Evolutionary conservation across 2,113 vertebrate genomes (phyloP).

Genomic region (Garra rufa): DNA sequence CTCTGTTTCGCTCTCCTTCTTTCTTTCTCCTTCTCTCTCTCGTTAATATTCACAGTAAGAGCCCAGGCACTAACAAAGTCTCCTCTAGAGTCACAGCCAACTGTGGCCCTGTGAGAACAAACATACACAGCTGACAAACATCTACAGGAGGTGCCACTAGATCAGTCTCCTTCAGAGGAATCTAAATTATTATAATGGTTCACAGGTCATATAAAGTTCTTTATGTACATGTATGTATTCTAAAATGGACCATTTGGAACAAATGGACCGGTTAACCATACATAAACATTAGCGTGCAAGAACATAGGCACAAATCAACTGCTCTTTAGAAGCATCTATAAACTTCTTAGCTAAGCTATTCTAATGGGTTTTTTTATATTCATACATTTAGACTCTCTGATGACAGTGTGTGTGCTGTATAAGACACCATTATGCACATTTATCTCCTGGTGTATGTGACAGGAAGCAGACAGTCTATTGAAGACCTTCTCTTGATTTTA

Average conservation of each 20-base stretch:
- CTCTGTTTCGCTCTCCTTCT: slow-evolving; percentile 27
- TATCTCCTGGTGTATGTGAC: slow-evolving; percentile 66
- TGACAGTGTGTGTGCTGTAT: slow-evolving; percentile 41
- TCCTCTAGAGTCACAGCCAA: slow-evolving; percentile 70
- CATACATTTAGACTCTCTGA: not conserved
- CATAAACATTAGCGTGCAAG: not conserved
- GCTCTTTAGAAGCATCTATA: not conserved
- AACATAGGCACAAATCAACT: not conserved
- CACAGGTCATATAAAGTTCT: not conserved
- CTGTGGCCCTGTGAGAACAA: slow-evolving; percentile 73
- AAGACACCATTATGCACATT: slow-evolving; percentile 71
- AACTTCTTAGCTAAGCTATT: not conserved
- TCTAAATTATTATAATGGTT: slow-evolving; percentile 42
- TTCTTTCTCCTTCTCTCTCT: slow-evolving; percentile 59
- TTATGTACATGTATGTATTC: not conserved
- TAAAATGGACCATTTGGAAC: not conserved
- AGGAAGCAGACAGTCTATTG: slow-evolving; percentile 69
- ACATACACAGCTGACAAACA: slow-evolving; percentile 71
- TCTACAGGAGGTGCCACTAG: slow-evolving; percentile 72
- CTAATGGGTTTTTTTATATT: not conserved
- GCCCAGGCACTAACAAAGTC: slow-evolving; percentile 74
- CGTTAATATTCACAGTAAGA: slow-evolving; percentile 84
- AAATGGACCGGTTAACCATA: not conserved
- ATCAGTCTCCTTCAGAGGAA: slow-evolving; percentile 62
- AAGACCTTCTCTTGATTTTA: slow-evolving; percentile 74